Evolutionary conservation across 2,888 invertebrate species (phyloP), one percentile per base, ranked within the genome.

Genomic region (Diarsia mendica): DNA sequence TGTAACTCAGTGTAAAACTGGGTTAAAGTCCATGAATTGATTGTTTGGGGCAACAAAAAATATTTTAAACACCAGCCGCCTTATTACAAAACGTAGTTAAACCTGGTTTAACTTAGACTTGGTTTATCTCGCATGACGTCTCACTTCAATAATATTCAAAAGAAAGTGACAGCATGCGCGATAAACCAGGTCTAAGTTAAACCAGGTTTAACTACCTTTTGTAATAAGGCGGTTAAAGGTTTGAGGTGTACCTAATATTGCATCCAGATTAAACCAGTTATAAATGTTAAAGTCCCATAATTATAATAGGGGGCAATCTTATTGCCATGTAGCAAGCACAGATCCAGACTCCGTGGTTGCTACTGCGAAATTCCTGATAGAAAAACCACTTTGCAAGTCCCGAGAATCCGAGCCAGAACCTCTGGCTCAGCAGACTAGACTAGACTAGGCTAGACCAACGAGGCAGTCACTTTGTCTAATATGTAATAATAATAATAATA

Each of bases 1-100:
- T 39, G 28, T 51, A 2, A 39, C 28, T 39, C 5, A 5, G 10
- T 66, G 20, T 46, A 46, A 58, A 76, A 51, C 6, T 76, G 15
- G 66, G 23, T 53, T 46, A 66, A 75, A 67, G 13, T 39, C 46
- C 10, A 61, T 20, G 49, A 64, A 63, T 33, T 39, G 8, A 3
- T n/a, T n/a, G 23, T 51, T 46, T 23, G 9, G 9, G 46, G 11
- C 6, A 4, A 9, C 1, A n/a, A 28, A 39, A 55, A 11, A 11
- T 23, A 44, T 61, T 10, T 33, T 60, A 10, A 60, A 33, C 2
- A n/a, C n/a, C n/a, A n/a, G n/a, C n/a, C n/a, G n/a, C n/a, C n/a
- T n/a, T n/a, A n/a, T n/a, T n/a, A n/a, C n/a, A n/a, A n/a, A n/a
- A n/a, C n/a, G n/a, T n/a, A n/a, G n/a, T n/a, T n/a, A n/a, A n/a